Conservation (phyloP, 2,113 vertebrate genomes). For the Mungos mungo region DNA sequence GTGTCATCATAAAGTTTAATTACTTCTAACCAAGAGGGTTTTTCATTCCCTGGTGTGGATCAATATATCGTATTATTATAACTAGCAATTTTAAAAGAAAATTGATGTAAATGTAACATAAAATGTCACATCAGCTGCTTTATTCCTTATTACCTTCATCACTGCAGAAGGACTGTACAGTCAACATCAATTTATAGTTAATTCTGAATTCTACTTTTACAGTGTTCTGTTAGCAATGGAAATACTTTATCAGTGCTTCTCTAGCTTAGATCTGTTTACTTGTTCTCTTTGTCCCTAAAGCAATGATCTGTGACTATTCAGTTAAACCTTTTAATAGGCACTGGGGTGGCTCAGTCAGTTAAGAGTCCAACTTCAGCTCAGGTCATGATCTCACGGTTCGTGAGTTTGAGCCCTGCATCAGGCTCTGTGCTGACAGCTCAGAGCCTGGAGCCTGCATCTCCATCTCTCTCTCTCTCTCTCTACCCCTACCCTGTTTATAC, state of each 20-base stretch:
- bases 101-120: background rate
- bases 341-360: too few species aligned
- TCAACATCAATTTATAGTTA: background rate
- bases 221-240: background rate
- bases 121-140: background rate
- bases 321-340: slow-evolving; percentile 29
- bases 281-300: background rate
- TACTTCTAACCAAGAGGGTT: background rate
- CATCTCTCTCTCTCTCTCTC: too few species aligned
- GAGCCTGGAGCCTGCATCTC: too few species aligned
- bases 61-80: background rate
- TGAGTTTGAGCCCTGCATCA: too few species aligned
- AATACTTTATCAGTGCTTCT: background rate
- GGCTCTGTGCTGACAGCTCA: too few species aligned
- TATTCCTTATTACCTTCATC: background rate
- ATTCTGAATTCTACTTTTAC: background rate
- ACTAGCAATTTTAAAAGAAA: slow-evolving; percentile 14
- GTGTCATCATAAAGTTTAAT: background rate
- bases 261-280: background rate
- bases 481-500: too few species aligned
- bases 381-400: too few species aligned
- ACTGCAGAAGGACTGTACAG: background rate
- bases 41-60: background rate
- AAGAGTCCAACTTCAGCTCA: too few species aligned
- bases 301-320: slow-evolving; percentile 56